Evolutionary conservation across 2,888 invertebrate species (phyloP), one percentile per base, ranked within the genome.

Genomic region (Pandemis heparana): DNA sequence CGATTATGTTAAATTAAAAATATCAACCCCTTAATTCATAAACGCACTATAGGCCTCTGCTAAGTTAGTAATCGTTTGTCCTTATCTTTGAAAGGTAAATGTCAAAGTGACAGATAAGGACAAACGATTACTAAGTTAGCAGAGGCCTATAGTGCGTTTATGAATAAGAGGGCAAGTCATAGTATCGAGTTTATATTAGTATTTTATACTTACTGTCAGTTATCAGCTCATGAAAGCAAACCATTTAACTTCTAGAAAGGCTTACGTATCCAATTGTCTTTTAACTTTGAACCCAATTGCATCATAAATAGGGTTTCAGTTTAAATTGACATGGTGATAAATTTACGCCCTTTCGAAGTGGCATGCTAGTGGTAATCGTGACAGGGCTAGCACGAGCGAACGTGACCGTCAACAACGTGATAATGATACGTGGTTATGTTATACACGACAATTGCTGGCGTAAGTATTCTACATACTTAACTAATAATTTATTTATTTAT

Each of bases 381-480:
- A 56, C 56, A 10, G 56, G 23, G 56, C 56, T 23, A 23, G 56
- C 56, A 56, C 56, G 56, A 56, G 23, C 23, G 56, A 23, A 56
- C 56, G 56, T 56, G 56, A 56, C 56, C 23, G 12, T 23, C 56
- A 56, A 56, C 53, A 53, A 18, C 56, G 56, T 56, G 56, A 56
- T 56, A 56, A 56, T 56, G 56, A 23, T 56, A 56, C 56, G 56
- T 56, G 56, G 48, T 56, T 12, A 16, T 46, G 9, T 53, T 53
- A 53, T 56, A 10, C 56, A 53, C 18, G 3, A 7, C 18, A 56
- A 56, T 56, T 14, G 10, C 23, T 23, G 12, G n/a, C n/a, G n/a
- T n/a, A n/a, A n/a, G n/a, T n/a, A n/a, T n/a, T n/a, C n/a, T n/a
- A n/a, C n/a, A n/a, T n/a, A n/a, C n/a, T n/a, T n/a, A n/a, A n/a